Evolutionary conservation across 2,888 invertebrate genomes (phyloP), one percentile per base, ranked within the genome.

Genomic region (Sylvicola cinctus): DNA sequence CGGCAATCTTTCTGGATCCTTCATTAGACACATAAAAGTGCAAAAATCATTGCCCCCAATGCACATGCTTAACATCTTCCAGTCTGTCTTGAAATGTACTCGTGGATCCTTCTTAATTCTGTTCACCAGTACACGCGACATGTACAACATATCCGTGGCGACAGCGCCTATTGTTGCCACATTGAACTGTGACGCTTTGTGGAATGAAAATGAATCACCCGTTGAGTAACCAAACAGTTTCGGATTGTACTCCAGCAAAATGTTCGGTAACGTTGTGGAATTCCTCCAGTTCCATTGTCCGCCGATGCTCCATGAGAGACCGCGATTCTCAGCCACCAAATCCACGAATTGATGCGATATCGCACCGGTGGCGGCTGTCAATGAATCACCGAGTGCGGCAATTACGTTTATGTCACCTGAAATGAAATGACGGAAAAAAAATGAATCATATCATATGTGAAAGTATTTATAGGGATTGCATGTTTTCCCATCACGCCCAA

Each of bases 11-110:
- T 55, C 49, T 2, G 54, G 47, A 32, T 60, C 48, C 10, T 52
- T 40, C 12, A 44, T 34, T 36, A 49, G 59, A 42, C 68, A 68
- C 20, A 65, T 46, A 27, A 64, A 55, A 3, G 45, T 31, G 41
- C 68, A 68, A 44, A 68, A 61, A 43, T 68, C 65, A 44, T 69
- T 68, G 5, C 55, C 44, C 13, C 68, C 66, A 27, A 67, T 43
- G 34, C 52, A 69, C 32, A 80, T 61, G 0, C 79, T 78, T 32
- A 79, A 57, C 65, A 68, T 67, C 56, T 68, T 68, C 68, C 68
- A 68, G 41, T 65, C 54, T 26, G 54, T 54, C 34, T 58, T 43
- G 7, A 65, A 30, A 39, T 67, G 50, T 3, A 67, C 58, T 35
- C 58, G 50, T 10, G 51, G 49, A 46, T 67, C 62, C 6, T 42